These are phyloP conservation scores for Silurus lanzhouensis DNA, from an alignment of 2,797 vertebrate species.

Conservation along the genomic window DNA sequence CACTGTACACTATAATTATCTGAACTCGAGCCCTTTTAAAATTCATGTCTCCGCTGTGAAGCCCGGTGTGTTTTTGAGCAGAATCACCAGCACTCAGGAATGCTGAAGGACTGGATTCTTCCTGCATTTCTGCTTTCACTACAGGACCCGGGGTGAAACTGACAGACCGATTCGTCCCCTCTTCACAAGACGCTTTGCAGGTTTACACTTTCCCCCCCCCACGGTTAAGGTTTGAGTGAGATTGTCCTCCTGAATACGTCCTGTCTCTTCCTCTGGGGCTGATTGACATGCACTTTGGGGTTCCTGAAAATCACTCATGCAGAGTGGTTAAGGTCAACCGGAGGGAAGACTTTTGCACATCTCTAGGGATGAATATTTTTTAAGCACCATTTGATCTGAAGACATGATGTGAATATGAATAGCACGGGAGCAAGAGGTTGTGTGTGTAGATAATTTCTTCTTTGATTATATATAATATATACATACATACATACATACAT, in stretches of 20 bases:
- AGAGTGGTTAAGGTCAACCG: not conserved
- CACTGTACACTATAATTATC: too few relatives aligned
- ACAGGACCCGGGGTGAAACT: constrained; percentile 32
- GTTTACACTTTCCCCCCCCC: not conserved
- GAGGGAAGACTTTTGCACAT: not conserved
- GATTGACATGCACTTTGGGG: not conserved
- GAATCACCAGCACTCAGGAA: constrained; percentile 42
- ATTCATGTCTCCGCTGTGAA: not conserved
- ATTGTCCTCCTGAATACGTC: not conserved
- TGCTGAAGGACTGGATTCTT: constrained; percentile 62
- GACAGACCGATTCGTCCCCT: constrained; percentile 1
- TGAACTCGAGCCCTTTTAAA: not conserved
- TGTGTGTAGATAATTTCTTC: not conserved
- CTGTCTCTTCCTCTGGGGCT: not conserved
- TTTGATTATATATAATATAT: not conserved
- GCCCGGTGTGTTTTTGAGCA: not conserved
- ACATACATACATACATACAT: too few relatives aligned
- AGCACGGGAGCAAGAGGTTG: not conserved
- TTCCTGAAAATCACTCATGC: not conserved
- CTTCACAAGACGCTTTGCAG: not conserved
- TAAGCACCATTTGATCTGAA: constrained; percentile 8
- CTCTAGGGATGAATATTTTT: constrained; percentile 7
- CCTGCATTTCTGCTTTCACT: constrained; percentile 24
- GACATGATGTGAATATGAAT: constrained; percentile 5
- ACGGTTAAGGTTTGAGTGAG: not conserved